These are phyloP conservation scores for Ovis aries DNA, from an alignment of 2,113 vertebrate species.

Conservation along the genomic window ARS-UI_Ramb_v3.0 NC_056067.1:14058001-14058500, in stretches of 20 bases:
- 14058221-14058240: not conserved
- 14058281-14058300: not conserved
- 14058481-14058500: not conserved
- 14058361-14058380: not conserved
- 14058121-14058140: not conserved
- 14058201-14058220: not conserved
- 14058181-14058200: not conserved
- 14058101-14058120: not conserved
- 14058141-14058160: not conserved
- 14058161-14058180: not conserved
- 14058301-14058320: not conserved
- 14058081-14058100: not conserved
- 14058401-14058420: too few relatives aligned
- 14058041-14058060: not conserved
- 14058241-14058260: not conserved
- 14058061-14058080: not conserved
- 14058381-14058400: not conserved
- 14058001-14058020: not conserved
- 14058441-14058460: not conserved
- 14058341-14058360: not conserved
- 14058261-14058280: not conserved
- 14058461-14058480: not conserved
- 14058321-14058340: not conserved
- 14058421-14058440: not conserved
- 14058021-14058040: rapidly evolving